Evolutionary conservation across 1,140 invertebrate genomes (phyloP), one percentile per base, ranked within the genome.

Genomic region (Theocolax elegans): DNA sequence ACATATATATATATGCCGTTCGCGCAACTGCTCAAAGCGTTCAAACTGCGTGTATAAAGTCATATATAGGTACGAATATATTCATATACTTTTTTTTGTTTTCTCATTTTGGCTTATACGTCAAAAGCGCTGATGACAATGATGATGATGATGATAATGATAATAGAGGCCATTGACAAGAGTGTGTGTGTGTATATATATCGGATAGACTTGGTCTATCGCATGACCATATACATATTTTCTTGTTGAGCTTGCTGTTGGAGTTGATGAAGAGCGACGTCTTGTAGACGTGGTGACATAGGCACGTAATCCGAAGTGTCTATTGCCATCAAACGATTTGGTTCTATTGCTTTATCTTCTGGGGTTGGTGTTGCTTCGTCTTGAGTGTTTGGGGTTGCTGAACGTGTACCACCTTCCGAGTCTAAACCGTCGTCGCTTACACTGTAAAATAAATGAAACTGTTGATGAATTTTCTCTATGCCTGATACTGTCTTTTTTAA

Each of bases 141-240:
- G n/a, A n/a, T n/a, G n/a, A n/a, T n/a, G n/a, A n/a, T n/a, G n/a
- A n/a, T n/a, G n/a, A n/a, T n/a, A n/a, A n/a, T n/a, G n/a, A n/a
- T n/a, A n/a, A n/a, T n/a, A n/a, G n/a, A n/a, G n/a, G n/a, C n/a
- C n/a, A n/a, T n/a, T n/a, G n/a, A n/a, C n/a, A n/a, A n/a, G n/a
- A n/a, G n/a, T n/a, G n/a, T n/a, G n/a, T n/a, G n/a, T n/a, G n/a
- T n/a, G n/a, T n/a, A n/a, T n/a, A n/a, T n/a, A 35, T 4, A 35
- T 6, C 31, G 4, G 4, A 35, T 35, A 4, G 31, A 35, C 10
- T 35, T 35, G 25, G 8, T 54, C 69, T 78, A 84, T 72, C 79
- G 80, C 85, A 86, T 86, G 12, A 83, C 80, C 73, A 84, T 79
- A 19, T 86, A 85, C 59, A 83, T 74, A 54, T 80, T 77, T 67